Conservation (phyloP, 1,140 invertebrate genomes). For the Goniozus legneri region DNA sequence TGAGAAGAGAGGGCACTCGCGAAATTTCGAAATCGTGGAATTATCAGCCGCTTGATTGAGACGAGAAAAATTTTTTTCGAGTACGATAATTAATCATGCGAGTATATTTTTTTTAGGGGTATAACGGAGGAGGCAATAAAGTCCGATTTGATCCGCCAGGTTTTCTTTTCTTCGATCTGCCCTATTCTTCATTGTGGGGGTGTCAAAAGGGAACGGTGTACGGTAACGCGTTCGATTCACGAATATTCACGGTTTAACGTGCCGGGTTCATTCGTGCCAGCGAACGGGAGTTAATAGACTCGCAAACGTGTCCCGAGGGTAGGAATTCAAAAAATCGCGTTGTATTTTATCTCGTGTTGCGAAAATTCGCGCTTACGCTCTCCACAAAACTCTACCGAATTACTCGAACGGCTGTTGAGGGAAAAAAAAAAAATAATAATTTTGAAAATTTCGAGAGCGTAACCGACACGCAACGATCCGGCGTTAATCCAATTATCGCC, state of each 20-base stretch:
- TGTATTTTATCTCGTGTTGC: too few relatives aligned
- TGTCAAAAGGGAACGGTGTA: neutral
- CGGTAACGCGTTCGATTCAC: conserved; percentile 7
- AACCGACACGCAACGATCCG: conserved; percentile 5
- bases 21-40: conserved; percentile 9
- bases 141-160: conserved; percentile 14
- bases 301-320: conserved; percentile 14
- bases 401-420: conserved; percentile 15
- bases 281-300: conserved; percentile 13
- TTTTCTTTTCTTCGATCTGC: conserved; percentile 5
- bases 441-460: neutral
- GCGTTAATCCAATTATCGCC: conserved; percentile 11
- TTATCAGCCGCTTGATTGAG: too few relatives aligned
- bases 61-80: conserved; percentile 11
- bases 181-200: too few relatives aligned
- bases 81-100: neutral
- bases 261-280: neutral
- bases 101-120: conserved; percentile 5
- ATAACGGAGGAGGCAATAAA: neutral
- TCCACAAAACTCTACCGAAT: too few relatives aligned
- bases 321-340: too few relatives aligned
- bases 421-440: neutral
- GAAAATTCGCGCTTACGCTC: too few relatives aligned
- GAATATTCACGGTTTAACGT: conserved; percentile 16
- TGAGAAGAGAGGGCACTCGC: conserved; percentile 1